Evolutionary conservation across 2,888 invertebrate species (phyloP), one percentile per base, ranked within the genome.

Genomic region (Pteria penguin): DNA sequence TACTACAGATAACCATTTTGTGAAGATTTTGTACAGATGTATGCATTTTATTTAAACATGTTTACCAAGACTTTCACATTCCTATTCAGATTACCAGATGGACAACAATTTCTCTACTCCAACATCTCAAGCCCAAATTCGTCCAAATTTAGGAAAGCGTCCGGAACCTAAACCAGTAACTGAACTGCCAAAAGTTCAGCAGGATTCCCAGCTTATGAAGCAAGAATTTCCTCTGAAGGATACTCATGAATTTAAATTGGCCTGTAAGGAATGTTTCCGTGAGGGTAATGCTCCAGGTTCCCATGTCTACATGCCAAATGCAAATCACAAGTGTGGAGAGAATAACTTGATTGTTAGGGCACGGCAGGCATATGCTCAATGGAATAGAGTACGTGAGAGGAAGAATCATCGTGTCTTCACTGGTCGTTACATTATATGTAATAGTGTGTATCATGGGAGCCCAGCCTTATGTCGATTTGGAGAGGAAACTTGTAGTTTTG

Each of bases 381-480:
- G 88, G 88, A 52, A 85, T 18, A 72, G 80, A 45, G 86, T 90
- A 2, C 76, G 90, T 4, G 89, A 90, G 69, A 74, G 90, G 5
- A 84, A 81, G 26, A 87, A 86, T 67, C 89, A 90, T 69, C 82
- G 89, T 0, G 83, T 83, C 11, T 90, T 90, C 63, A 75, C 76
- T 4, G 89, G 90, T 4, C 83, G 82, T 18, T 90, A 90, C 72
- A 82, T 84, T 22, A 54, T 89, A 26, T 90, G 90, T 81, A 80
- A 83, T 32, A 85, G 87, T 73, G 82, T 86, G 29, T 75, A 66
- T 1, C 75, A 77, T 26, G 74, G 73, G 14, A 82, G 83, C 18
- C 80, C 79, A 1, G 69, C 72, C 1, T 72, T 80, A n/a, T 89
- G 89, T 78, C 77, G 83, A 22, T 85, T 82, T 69, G 84, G 85